Evolutionary conservation across 2,888 invertebrate species (phyloP), one percentile per base, ranked within the genome.

Genomic region (Macrosiphum euphorbiae): DNA sequence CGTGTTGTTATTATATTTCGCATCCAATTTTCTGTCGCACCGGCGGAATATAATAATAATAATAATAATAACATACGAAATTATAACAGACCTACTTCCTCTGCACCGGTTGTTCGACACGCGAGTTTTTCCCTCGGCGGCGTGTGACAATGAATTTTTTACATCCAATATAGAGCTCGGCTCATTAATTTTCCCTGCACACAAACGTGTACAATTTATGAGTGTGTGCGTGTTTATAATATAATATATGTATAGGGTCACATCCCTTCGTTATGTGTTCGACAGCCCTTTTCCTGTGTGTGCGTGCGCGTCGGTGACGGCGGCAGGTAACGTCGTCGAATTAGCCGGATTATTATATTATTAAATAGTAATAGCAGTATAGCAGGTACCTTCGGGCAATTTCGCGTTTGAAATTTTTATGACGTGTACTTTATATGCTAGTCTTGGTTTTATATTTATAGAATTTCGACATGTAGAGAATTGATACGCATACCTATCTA

Each of bases 21-120:
- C 78, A 78, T 92, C 87, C 87, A 87, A 88, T 92, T 92, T 92
- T 67, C 67, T 41, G 87, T 87, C 50, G 16, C 47, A 41, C 41
- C 87, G 28, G 16, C 41, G 26, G 20, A 41, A 78, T 35, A 78
- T 78, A 92, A 92, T 88, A 58, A 58, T 58, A 58, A 55, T 85
- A 24, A 47, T 47, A 58, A 58, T 55, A 89, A 24, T 84, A n/a
- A 67, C n/a, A 26, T 58, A 47, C 47, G 20, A 28, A 91, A 78
- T 78, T 35, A 78, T 35, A 35, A 78, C 78, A 35, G 35, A 67
- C 44, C 91, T 41, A 41, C 24, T 78, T 78, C 35, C 78, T 41
- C 78, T 41, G 20, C 52, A 26, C 13, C 58, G 35, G 24, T 88
- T 35, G 90, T 91, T 84, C 10, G 85, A 61, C 92, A 87, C 58